Evolutionary conservation across 2,113 vertebrate species (phyloP).

Genomic region (Austrofundulus limnaeus): DNA sequence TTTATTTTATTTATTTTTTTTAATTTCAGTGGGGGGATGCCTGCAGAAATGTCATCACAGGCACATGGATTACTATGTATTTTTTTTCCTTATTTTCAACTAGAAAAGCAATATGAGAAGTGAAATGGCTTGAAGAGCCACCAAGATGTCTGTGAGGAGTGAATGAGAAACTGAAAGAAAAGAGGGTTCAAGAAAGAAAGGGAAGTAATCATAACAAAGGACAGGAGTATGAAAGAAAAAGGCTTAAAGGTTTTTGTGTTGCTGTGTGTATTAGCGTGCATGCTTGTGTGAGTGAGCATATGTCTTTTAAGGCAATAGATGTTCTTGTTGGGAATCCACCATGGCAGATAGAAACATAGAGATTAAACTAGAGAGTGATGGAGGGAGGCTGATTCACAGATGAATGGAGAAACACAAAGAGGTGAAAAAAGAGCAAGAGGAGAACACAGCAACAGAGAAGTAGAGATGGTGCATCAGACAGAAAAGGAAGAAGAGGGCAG

Average conservation of each 20-base stretch:
- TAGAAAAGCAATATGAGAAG: slow-evolving; percentile 37
- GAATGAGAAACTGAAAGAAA: slow-evolving; percentile 41
- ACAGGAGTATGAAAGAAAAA: slow-evolving; percentile 25
- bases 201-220: slow-evolving; percentile 53
- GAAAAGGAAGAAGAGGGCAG: slow-evolving; percentile 16
- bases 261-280: slow-evolving; percentile 12
- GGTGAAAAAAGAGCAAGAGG: slow-evolving; percentile 16
- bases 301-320: slow-evolving; percentile 51
- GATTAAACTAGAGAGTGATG: slow-evolving; percentile 57
- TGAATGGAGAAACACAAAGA: slow-evolving; percentile 29
- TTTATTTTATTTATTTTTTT: neutral
- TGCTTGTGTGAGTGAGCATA: slow-evolving; percentile 20
- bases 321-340: slow-evolving; percentile 42
- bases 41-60: slow-evolving; percentile 11
- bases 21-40: neutral
- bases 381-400: slow-evolving; percentile 39
- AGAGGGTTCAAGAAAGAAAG: slow-evolving; percentile 26
- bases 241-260: slow-evolving; percentile 30
- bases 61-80: slow-evolving; percentile 29
- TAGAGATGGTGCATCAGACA: slow-evolving; percentile 45
- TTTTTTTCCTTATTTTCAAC: slow-evolving; percentile 35
- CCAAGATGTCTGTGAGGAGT: slow-evolving; percentile 18
- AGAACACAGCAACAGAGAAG: slow-evolving; percentile 32
- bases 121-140: slow-evolving; percentile 46
- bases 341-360: slow-evolving; percentile 56